A percentile compares a stretch with the other conserved stretches of the same genome.
Evolutionary conservation across 2,888 invertebrate species (phyloP).

Genomic region (Drosophila paramelanica): DNA sequence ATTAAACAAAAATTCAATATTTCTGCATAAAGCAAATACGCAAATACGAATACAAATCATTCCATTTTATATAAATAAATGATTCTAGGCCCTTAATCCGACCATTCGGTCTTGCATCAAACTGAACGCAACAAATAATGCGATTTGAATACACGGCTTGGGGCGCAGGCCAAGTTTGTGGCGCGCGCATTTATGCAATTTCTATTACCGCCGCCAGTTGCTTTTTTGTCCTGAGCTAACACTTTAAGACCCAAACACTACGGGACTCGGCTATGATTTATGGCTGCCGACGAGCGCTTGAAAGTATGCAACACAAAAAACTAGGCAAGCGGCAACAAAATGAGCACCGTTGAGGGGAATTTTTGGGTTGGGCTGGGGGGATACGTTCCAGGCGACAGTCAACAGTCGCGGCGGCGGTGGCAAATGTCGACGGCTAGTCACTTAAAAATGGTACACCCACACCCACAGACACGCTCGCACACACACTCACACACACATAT

Average conservation of each 20-base stretch:
- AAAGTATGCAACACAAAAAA: conserved; percentile 70
- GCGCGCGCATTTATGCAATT: conserved; percentile 47
- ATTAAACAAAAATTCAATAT: too few species aligned
- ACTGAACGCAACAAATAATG: conserved; percentile 20
- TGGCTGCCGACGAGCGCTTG: conserved; percentile 56
- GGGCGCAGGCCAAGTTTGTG: conserved; percentile 9
- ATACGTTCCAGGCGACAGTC: conserved; percentile 27
- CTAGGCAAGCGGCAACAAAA: conserved; percentile 19
- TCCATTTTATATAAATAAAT: background rate
- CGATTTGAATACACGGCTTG: conserved; percentile 32
- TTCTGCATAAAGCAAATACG: too few species aligned
- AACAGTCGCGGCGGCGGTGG: conserved; percentile 48
- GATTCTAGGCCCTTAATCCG: background rate
- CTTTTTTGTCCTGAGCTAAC: conserved; percentile 64
- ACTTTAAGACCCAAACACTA: conserved; percentile 63
- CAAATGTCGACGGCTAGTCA: conserved; percentile 74
- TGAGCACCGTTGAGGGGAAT: background rate
- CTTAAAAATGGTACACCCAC: conserved; percentile 69
- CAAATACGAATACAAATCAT: background rate
- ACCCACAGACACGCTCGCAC: conserved; percentile 1
- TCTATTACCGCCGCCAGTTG: conserved; percentile 40
- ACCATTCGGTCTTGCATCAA: background rate
- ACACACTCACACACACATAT: conserved; percentile 8
- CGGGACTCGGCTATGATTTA: conserved; percentile 67
- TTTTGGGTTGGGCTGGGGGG: background rate